Evolutionary conservation across 1,140 invertebrate species (phyloP).

Genomic region (Meloidogyne hapla): DNA sequence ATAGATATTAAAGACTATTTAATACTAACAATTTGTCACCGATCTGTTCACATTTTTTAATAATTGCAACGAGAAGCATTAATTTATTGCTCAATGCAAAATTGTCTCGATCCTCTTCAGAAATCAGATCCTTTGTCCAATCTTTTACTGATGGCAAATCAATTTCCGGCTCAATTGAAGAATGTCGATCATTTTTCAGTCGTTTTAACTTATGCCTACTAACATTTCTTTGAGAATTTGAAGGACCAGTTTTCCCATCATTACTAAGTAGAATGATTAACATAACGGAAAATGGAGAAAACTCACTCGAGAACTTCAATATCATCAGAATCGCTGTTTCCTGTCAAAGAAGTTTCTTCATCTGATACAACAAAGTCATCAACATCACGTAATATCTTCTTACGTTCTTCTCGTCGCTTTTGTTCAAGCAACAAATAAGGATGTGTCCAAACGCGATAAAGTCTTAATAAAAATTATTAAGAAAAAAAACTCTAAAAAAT

Average conservation of each 20-base stretch:
- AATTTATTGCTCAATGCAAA: conserved; percentile 66
- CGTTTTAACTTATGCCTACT: too few relatives aligned
- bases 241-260: too few relatives aligned
- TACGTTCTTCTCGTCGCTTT: conserved; percentile 65
- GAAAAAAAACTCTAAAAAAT: not conserved
- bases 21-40: conserved; percentile 68
- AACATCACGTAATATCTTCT: too few relatives aligned
- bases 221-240: too few relatives aligned
- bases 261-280: too few relatives aligned
- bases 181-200: too few relatives aligned
- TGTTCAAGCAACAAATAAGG: conserved; percentile 78
- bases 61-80: conserved; percentile 65
- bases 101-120: conserved; percentile 54
- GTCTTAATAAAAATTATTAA: not conserved
- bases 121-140: conserved; percentile 34
- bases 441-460: conserved; percentile 83
- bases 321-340: not conserved
- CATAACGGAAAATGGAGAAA: too few relatives aligned
- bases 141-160: too few relatives aligned
- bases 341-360: too few relatives aligned
- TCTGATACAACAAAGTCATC: conserved; percentile 61
- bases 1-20: not conserved
- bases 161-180: too few relatives aligned
- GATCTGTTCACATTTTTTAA: conserved; percentile 67
- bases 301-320: too few relatives aligned